Evolutionary conservation across 2,113 vertebrate genomes (phyloP).

Genomic region (Numenius arquata): DNA sequence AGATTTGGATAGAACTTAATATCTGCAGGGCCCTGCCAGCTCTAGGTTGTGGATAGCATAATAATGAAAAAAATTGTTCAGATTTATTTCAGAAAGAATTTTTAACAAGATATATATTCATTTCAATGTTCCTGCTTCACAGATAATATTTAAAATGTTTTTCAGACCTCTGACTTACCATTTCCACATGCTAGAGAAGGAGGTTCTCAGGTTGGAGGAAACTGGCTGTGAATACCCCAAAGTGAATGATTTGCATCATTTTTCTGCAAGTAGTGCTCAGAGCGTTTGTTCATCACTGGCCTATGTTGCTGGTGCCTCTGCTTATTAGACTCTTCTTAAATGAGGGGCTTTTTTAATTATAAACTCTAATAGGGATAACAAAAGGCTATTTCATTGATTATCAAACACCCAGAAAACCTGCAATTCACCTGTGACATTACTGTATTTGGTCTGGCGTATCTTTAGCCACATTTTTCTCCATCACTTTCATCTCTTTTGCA

Average conservation of each 20-base stretch:
- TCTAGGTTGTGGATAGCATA: not conserved
- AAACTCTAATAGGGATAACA: not conserved
- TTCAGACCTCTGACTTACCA: not conserved
- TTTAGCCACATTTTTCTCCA: not conserved
- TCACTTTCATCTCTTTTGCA: not conserved
- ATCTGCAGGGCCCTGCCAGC: not conserved
- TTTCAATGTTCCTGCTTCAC: not conserved
- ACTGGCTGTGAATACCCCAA: not conserved
- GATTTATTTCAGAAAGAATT: not conserved
- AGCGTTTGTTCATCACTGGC: not conserved
- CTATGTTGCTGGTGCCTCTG: not conserved
- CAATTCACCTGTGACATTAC: not conserved
- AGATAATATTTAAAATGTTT: not conserved
- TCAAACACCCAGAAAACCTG: not conserved
- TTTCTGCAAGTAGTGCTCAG: not conserved
- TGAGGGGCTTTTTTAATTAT: not conserved
- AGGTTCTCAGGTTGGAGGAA: not conserved
- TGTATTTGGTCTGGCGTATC: not conserved
- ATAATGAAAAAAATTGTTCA: not conserved
- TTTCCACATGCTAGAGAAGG: not conserved
- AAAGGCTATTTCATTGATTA: not conserved
- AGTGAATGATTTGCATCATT: not conserved
- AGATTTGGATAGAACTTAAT: not conserved
- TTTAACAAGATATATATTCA: not conserved
- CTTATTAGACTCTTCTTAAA: not conserved